Conservation (phyloP, 2,888 invertebrate species). For the Sarcophaga caerulescens region DNA sequence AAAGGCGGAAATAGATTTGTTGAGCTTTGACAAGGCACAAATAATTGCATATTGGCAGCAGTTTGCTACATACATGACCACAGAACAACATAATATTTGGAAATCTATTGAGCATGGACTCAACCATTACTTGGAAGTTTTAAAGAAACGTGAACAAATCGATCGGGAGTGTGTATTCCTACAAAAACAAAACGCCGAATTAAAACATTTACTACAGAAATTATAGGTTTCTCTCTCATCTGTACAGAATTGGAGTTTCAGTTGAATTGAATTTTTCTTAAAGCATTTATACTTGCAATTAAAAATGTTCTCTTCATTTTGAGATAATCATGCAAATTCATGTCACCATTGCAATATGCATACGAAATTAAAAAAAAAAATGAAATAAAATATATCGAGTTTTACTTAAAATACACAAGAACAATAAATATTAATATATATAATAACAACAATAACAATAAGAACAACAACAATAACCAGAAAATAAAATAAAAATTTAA, state of each 20-base stretch:
- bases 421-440: conserved; percentile 11
- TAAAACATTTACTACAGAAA: conserved; percentile 86
- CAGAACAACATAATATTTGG: conserved; percentile 87
- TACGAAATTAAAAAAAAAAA: too few relatives aligned
- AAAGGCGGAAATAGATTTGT: conserved; percentile 68
- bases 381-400: neutral
- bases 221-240: conserved; percentile 58
- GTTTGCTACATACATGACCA: conserved; percentile 84
- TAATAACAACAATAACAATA: neutral
- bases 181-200: conserved; percentile 86
- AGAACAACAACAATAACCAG: neutral
- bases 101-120: conserved; percentile 80
- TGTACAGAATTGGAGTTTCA: neutral
- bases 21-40: conserved; percentile 80
- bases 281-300: neutral
- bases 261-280: neutral
- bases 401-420: neutral
- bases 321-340: conserved; percentile 13
- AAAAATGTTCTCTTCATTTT: conserved; percentile 7
- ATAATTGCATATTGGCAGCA: conserved; percentile 86
- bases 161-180: conserved; percentile 85
- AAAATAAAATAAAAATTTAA: too few relatives aligned
- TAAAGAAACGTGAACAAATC: conserved; percentile 85
- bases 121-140: conserved; percentile 78
- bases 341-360: too few relatives aligned